phyloP scores from a whole-genome alignment of 1,140 invertebrate genomes.

The Hycleus phaleratus region DNA sequence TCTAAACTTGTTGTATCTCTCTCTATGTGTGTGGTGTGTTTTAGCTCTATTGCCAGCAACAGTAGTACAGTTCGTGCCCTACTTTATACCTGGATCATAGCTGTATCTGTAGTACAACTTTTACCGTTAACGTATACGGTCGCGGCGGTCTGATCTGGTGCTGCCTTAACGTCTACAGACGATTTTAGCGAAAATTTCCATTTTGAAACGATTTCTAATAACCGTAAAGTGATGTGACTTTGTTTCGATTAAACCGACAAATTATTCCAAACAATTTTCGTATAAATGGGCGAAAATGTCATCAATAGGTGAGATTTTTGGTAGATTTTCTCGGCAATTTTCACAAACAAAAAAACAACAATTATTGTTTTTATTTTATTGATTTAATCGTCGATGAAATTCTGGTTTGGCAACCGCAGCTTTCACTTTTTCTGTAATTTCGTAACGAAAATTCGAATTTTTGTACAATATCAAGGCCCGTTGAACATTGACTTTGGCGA shows the following conservation, averaged over 20 bases:
- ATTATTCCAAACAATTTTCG: not conserved
- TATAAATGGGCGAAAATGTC: conserved; percentile 23
- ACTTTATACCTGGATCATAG: conserved; percentile 39
- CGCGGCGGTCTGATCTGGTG: conserved; percentile 11
- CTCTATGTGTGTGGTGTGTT: conserved; percentile 2
- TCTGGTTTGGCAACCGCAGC: conserved; percentile 7
- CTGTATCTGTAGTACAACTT: conserved; percentile 40
- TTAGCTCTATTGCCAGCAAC: conserved; percentile 14
- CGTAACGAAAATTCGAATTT: conserved; percentile 15
- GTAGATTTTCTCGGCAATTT: not conserved
- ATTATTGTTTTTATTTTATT: not conserved
- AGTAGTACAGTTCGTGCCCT: conserved; percentile 35
- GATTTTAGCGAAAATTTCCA: not conserved
- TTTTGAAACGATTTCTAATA: too few species aligned
- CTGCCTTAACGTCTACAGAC: conserved; percentile 8
- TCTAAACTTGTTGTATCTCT: too few species aligned
- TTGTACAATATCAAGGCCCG: conserved; percentile 22
- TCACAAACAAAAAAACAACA: not conserved
- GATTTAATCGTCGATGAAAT: not conserved
- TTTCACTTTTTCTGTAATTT: conserved; percentile 15
- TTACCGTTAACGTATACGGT: conserved; percentile 37
- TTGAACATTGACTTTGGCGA: conserved; percentile 18
- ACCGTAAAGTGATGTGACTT: not conserved
- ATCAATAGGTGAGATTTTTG: conserved; percentile 22
- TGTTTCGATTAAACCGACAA: not conserved